Conservation (phyloP, 1,140 invertebrate genomes). For the Drusus annulatus region DNA sequence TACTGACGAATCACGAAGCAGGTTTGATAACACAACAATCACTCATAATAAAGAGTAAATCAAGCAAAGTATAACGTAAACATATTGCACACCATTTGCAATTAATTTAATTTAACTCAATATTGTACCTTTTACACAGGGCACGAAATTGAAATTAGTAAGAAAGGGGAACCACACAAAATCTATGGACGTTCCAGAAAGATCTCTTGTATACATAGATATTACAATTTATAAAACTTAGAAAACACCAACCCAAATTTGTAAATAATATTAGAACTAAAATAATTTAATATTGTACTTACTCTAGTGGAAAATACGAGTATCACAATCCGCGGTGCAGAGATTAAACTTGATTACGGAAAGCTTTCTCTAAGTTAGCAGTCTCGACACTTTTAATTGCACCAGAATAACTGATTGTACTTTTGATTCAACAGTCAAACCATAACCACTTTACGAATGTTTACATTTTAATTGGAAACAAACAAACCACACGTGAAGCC, state of each 20-base stretch:
- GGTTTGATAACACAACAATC: constrained; percentile 3
- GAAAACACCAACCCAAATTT: no score
- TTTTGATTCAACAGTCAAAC: no score
- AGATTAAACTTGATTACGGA: not conserved
- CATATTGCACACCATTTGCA: no score
- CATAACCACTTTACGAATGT: constrained; percentile 12
- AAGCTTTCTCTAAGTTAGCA: constrained; percentile 7
- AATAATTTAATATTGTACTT: constrained; percentile 2
- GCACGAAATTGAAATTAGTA: no score
- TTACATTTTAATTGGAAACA: constrained; percentile 5
- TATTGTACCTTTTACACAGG: no score
- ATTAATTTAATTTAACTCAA: no score
- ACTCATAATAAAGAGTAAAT: not conserved
- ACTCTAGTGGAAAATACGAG: not conserved
- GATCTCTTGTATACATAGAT: no score
- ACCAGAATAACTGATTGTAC: not conserved
- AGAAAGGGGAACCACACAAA: no score
- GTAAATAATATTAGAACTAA: not conserved
- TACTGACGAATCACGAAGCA: not conserved
- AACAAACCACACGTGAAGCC: constrained; percentile 1
- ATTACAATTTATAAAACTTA: no score
- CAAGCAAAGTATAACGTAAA: no score
- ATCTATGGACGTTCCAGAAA: no score
- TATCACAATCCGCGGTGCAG: constrained; percentile 4
- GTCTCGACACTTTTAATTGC: constrained; percentile 17